Percentiles rank a stretch among this genome's conserved stretches.
Evolutionary conservation across 2,888 invertebrate species (phyloP).

Genomic region (Laothoe populi): DNA sequence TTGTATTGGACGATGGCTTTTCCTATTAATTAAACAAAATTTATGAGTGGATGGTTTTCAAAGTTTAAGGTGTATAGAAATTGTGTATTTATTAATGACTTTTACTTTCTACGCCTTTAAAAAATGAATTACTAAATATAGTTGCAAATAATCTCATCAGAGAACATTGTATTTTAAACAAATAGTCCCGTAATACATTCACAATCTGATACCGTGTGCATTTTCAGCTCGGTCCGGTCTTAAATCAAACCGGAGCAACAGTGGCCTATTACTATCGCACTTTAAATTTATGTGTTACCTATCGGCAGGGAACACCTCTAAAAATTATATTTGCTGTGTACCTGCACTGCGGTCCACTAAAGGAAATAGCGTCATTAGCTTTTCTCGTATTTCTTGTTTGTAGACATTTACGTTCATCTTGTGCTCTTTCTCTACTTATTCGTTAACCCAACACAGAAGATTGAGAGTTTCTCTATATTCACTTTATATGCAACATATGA

Average conservation of each 20-base stretch:
- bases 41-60: too few species aligned
- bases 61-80: too few species aligned
- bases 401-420: slow-evolving; percentile 71
- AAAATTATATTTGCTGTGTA: slow-evolving; percentile 74
- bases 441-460: slow-evolving; percentile 9
- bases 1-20: too few species aligned
- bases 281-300: slow-evolving; percentile 79
- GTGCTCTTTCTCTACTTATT: slow-evolving; percentile 28
- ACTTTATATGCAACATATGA: background rate
- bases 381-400: slow-evolving; percentile 74
- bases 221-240: slow-evolving; percentile 57
- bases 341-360: slow-evolving; percentile 70
- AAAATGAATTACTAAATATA: too few species aligned
- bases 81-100: too few species aligned
- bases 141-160: slow-evolving; percentile 8
- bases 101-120: too few species aligned
- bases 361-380: slow-evolving; percentile 82
- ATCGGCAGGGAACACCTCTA: slow-evolving; percentile 72
- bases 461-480: background rate
- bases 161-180: slow-evolving; percentile 19
- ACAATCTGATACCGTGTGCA: slow-evolving; percentile 54
- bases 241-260: slow-evolving; percentile 69
- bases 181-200: slow-evolving; percentile 44
- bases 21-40: too few species aligned
- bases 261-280: slow-evolving; percentile 71